These are phyloP conservation scores for Cirrhinus molitorella DNA, from an alignment of 2,797 vertebrate species.

Conservation along the genomic window DNA sequence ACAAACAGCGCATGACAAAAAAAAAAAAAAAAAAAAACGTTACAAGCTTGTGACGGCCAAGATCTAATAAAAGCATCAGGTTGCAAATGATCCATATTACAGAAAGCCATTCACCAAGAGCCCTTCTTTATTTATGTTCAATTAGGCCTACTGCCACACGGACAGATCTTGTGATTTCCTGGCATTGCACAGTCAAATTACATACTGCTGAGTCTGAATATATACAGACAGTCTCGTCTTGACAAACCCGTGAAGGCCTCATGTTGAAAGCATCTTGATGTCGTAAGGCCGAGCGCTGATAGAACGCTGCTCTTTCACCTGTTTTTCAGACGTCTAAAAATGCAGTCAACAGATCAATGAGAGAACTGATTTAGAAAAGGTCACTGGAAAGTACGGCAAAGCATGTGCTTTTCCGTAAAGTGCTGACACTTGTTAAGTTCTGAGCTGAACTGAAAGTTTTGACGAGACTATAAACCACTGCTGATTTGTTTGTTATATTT, in stretches of 20 bases:
- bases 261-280: neutral
- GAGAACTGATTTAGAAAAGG: slow-evolving; percentile 7
- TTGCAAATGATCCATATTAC: slow-evolving; percentile 32
- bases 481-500: slow-evolving; percentile 10
- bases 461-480: neutral
- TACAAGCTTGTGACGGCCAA: slow-evolving; percentile 31
- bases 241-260: neutral
- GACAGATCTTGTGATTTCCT: slow-evolving; percentile 22
- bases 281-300: neutral
- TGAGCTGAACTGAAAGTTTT: slow-evolving; percentile 6
- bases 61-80: slow-evolving; percentile 32
- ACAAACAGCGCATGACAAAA: slow-evolving; percentile 37
- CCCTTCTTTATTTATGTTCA: neutral
- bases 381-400: neutral
- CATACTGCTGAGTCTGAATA: neutral
- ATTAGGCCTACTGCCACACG: neutral
- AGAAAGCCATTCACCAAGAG: slow-evolving; percentile 17
- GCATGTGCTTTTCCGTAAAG: neutral
- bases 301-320: slow-evolving; percentile 5
- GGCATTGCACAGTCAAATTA: neutral
- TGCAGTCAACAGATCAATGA: slow-evolving; percentile 33
- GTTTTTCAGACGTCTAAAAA: neutral
- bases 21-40: no score
- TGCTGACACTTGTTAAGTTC: slow-evolving; percentile 31
- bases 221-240: neutral